Evolutionary conservation across 2,113 vertebrate genomes (phyloP).

Genomic region (Dromaius novaehollandiae): DNA sequence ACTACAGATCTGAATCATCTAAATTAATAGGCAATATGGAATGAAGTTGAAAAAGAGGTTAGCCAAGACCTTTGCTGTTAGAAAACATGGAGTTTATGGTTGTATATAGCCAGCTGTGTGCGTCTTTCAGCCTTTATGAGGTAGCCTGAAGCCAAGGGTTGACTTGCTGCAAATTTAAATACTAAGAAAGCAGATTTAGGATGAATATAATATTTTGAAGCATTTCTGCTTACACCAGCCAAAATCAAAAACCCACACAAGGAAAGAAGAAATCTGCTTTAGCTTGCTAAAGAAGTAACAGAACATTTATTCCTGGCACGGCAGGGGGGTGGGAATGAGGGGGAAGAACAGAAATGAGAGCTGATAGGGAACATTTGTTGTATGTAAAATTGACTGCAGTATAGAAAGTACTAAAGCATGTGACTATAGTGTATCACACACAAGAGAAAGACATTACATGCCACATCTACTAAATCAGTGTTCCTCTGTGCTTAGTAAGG

Average conservation of each 20-base stretch:
- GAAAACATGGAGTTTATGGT: constrained; percentile 1
- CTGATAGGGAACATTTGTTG: neutral
- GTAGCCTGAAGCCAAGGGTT: neutral
- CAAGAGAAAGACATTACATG: neutral
- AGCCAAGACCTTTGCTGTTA: constrained; percentile 28
- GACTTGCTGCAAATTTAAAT: neutral
- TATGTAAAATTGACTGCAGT: neutral
- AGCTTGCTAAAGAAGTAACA: neutral
- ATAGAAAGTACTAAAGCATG: neutral
- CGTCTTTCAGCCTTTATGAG: neutral
- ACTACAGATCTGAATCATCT: neutral
- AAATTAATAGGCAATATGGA: constrained; percentile 21
- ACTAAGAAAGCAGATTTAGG: neutral
- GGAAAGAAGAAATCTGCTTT: neutral
- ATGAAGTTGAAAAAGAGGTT: constrained; percentile 30
- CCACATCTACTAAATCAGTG: neutral
- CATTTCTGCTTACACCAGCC: neutral
- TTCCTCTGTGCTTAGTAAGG: neutral
- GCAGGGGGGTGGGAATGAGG: neutral
- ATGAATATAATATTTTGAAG: neutral
- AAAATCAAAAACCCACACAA: neutral
- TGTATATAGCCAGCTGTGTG: neutral
- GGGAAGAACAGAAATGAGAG: neutral
- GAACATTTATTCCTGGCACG: neutral
- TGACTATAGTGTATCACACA: accelerated